These are phyloP conservation scores for Monomorium pharaonis DNA, from an alignment of 1,140 invertebrate genomes.

Conservation along the genomic window DNA sequence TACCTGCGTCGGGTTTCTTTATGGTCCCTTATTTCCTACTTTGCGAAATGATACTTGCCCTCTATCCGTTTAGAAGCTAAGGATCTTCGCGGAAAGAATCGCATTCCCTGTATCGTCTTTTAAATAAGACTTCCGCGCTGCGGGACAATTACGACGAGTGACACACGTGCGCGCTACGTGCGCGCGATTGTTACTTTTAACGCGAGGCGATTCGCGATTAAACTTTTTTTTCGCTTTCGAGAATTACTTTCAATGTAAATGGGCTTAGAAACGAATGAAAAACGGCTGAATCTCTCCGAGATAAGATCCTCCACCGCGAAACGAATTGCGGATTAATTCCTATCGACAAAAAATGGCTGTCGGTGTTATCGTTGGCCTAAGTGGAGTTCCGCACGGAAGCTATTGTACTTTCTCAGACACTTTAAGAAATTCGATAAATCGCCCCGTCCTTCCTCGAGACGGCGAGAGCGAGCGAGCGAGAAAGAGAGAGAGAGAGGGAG, in stretches of 20 bases:
- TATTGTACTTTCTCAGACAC: slow-evolving; percentile 32
- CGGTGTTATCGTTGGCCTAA: slow-evolving; percentile 26
- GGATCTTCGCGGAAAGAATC: neutral
- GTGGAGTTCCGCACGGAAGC: slow-evolving; percentile 16
- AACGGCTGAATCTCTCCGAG: neutral
- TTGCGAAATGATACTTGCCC: slow-evolving; percentile 13
- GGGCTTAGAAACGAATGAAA: neutral
- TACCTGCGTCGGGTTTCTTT: slow-evolving; percentile 11
- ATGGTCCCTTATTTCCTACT: slow-evolving; percentile 6
- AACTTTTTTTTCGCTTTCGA: too few species aligned
- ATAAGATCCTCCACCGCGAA: neutral
- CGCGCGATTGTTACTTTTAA: neutral
- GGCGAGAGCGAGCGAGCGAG: neutral
- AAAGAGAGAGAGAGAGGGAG: slow-evolving; percentile 6
- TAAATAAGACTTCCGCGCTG: neutral
- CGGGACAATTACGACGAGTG: neutral
- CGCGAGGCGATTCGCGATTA: neutral
- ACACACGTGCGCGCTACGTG: neutral
- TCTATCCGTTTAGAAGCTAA: neutral
- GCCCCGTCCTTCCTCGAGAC: neutral
- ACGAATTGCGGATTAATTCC: slow-evolving; percentile 20
- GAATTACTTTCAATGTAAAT: neutral
- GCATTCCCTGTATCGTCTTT: neutral
- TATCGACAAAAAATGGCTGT: slow-evolving; percentile 27
- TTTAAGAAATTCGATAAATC: slow-evolving; percentile 55